Conservation (phyloP, 2,113 vertebrate genomes). For the Motacilla alba region DNA sequence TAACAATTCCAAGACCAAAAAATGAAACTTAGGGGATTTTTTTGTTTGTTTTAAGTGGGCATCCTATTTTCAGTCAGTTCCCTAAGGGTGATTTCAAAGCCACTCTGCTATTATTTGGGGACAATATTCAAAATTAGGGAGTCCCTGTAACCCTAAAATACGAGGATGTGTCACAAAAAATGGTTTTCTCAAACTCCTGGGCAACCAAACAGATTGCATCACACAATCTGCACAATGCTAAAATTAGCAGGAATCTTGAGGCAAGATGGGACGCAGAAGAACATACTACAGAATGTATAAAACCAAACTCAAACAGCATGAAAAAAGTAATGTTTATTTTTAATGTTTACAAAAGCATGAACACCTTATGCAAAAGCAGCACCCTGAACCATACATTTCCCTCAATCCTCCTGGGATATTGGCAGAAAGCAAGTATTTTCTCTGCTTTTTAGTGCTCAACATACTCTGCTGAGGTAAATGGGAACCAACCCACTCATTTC, state of each 20-base stretch:
- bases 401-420: neutral
- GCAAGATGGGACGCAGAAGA: neutral
- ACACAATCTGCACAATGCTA: neutral
- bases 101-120: neutral
- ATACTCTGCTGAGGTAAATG: neutral
- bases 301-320: slow-evolving; percentile 35
- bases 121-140: neutral
- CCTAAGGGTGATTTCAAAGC: neutral
- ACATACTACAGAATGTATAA: neutral
- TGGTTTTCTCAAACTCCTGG: neutral
- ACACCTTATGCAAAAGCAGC: slow-evolving; percentile 48
- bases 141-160: neutral
- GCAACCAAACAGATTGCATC: neutral
- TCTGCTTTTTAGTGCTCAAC: neutral
- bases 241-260: neutral
- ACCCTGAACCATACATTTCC: slow-evolving; percentile 21
- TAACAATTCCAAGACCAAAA: neutral
- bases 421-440: slow-evolving; percentile 24
- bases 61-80: neutral
- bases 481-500: neutral
- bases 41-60: neutral
- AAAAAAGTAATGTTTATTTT: slow-evolving; percentile 64
- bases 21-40: neutral
- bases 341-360: slow-evolving; percentile 59
- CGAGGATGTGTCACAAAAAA: neutral